Conservation (phyloP, 2,797 vertebrate genomes). For the Catamblyrhynchus diadema region DNA sequence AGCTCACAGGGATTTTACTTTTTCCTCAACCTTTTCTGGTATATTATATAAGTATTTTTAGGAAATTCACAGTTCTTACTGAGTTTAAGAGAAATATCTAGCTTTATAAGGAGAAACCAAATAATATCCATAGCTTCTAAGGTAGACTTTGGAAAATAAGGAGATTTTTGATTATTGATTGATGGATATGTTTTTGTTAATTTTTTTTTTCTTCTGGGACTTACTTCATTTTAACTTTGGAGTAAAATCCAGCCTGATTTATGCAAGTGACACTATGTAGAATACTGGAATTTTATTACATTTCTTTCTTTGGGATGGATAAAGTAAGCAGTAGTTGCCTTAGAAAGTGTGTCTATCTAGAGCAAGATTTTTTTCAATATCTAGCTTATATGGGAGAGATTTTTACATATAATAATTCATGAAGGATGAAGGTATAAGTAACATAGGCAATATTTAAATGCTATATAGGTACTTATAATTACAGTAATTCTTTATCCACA, state of each 20-base stretch:
- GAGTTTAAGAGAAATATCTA: constrained; percentile 25
- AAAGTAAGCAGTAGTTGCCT: background rate
- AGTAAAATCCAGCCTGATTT: background rate
- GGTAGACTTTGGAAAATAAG: background rate
- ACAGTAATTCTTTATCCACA: background rate
- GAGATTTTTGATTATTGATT: background rate
- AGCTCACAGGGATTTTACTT: constrained; percentile 58
- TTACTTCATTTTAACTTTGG: background rate
- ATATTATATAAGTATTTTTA: constrained; percentile 65
- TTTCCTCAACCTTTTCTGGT: constrained; percentile 41
- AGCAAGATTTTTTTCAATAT: background rate
- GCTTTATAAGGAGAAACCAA: constrained; percentile 7
- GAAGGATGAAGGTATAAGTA: background rate
- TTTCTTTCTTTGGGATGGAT: background rate
- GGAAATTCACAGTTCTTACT: constrained; percentile 48
- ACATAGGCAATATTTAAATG: background rate
- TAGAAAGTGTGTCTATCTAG: background rate
- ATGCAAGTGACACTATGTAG: background rate
- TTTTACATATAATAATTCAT: background rate
- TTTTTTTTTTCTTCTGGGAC: background rate
- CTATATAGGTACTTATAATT: background rate
- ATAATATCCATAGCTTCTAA: background rate
- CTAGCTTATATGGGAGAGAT: background rate
- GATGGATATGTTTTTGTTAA: background rate
- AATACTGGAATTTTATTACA: background rate